Base-by-base conservation (phyloP, 2,797 vertebrate species). In the Lepilemur septentrionalis region DNA sequence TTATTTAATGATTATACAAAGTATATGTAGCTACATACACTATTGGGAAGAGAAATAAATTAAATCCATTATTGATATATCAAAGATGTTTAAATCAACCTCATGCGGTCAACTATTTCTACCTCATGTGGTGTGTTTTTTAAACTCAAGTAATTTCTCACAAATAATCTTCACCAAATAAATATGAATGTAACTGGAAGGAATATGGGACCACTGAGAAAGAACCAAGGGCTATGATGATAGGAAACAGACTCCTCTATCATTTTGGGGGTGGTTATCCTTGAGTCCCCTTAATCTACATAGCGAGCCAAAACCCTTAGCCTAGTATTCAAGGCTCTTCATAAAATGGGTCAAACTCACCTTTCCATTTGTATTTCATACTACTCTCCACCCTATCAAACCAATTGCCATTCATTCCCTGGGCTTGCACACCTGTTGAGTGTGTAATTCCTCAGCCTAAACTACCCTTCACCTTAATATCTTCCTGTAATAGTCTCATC, bases 1-100 rank as follows among this genome's bases (percentile, higher is more conserved):
- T 91, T 86, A 92, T 82, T 85, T 46, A 92, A 85, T 83, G 72
- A 85, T 87, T 59, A 76, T 59, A 95, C 43, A 96, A 95, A 96
- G 52, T 59, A 69, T 52, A 82, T 79, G 61, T 86, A 93, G 55
- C 75, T 95, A 95, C 46, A 94, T 86, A 89, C 63, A 86, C 13
- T 78, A 75, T 3, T 61, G 32, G 61, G 32, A 22, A 73, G n/a
- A 87, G 15, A 86, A 93, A 67, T 65, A 88, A 88, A 91, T 96
- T 72, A 83, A 93, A 81, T 93, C 46, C 25, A 91, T 95, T 85
- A 55, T 43, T 89, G 30, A 94, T 92, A 94, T 59, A 80, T 38
- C 82, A 5, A 32, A 91, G 75, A 88, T 48, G 13, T 89, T 95
- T 89, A 96, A 93, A 87, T 87, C 92, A 93, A 95, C 41, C 28